A percentile compares a stretch with the other conserved stretches of the same genome.
Conservation (phyloP, 2,797 vertebrate species). For the Danio kyathit region DNA sequence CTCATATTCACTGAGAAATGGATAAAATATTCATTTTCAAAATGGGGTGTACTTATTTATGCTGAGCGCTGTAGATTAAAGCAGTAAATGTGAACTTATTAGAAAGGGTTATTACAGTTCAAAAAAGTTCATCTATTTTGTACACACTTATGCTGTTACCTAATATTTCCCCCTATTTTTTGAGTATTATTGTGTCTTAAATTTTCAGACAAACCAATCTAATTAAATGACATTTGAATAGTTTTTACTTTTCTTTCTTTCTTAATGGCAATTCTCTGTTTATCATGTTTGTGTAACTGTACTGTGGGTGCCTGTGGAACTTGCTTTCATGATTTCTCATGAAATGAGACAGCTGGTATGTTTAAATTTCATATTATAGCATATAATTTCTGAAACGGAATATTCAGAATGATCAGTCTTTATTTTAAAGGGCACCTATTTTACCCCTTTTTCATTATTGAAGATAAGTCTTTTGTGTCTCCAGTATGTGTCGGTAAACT, state of each 20-base stretch:
- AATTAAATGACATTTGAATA: neutral
- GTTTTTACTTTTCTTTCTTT: too few species aligned
- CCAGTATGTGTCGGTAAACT: too few species aligned
- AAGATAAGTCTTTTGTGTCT: too few species aligned
- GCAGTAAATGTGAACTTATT: neutral
- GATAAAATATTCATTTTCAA: too few species aligned
- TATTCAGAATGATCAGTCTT: neutral
- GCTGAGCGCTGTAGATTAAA: too few species aligned
- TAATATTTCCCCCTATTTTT: neutral
- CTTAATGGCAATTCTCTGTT: neutral
- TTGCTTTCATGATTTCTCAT: too few species aligned
- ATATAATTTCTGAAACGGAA: neutral
- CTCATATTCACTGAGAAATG: too few species aligned
- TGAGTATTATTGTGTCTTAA: neutral
- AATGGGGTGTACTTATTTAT: too few species aligned
- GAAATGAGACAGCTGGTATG: neutral
- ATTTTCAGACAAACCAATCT: neutral
- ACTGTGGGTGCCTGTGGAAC: neutral
- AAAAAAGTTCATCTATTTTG: neutral
- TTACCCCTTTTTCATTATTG: too few species aligned
- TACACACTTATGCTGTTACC: neutral
- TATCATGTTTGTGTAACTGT: neutral
- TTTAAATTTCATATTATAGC: slow-evolving; percentile 2
- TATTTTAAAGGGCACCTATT: too few species aligned
- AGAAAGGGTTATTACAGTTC: neutral